Base-by-base conservation (phyloP, 2,888 invertebrate species). In the Agrotis exclamationis region DNA sequence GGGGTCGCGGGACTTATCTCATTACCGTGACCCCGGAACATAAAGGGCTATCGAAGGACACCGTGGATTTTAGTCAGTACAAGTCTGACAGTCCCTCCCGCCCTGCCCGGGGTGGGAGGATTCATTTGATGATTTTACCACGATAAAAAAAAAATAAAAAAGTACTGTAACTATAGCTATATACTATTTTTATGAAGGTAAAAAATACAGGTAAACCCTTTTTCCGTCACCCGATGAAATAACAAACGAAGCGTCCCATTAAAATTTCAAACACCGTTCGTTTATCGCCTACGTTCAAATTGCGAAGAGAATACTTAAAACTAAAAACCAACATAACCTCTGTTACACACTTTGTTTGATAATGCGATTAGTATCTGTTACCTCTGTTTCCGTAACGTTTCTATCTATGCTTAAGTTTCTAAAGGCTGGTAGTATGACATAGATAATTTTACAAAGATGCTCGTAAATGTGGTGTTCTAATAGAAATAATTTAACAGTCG, bases 261-360 rank as follows among this genome's bases (percentile, higher is more conserved):
- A 72, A 72, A 62, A 82, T 77, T 72, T 67, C 58, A 78, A 63
- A 54, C 68, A 59, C 13, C 62, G 63, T 16, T n/a, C 58, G 47
- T 68, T 63, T 60, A 74, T 64, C 56, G 56, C 7, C 63, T 56
- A 58, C 45, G 33, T 68, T 66, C 56, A 65, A 67, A 82, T 57
- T 80, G 80, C 63, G 80, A 14, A 56, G 53, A 57, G 83, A 80
- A 80, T 80, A 82, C 79, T 28, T 71, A 82, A 74, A 77, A 71
- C 24, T 70, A 84, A 71, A 74, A 71, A 54, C 56, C 22, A 63
- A 65, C 77, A 60, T 59, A 63, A 81, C 76, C 62, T 58, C 53
- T 24, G 66, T 80, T 60, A 74, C 71, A 75, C 62, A 57, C 65
- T 70, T 79, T 76, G 70, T 83, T 80, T 80, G 70, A 28, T 74